Evolutionary conservation across 2,888 invertebrate species (phyloP).

Genomic region (Lepidocyrtinus sp.): DNA sequence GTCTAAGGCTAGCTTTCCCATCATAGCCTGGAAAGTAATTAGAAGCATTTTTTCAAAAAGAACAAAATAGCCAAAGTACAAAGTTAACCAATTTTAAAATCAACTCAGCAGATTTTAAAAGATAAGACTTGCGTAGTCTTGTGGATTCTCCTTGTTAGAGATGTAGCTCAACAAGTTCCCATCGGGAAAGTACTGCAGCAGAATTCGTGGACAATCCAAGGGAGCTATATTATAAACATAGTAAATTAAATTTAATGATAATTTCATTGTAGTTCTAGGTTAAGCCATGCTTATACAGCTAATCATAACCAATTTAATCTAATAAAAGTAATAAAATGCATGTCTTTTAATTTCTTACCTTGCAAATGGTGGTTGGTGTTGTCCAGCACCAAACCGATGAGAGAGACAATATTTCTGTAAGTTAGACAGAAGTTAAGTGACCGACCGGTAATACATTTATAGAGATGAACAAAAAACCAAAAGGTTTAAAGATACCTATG

Average conservation of each 20-base stretch:
- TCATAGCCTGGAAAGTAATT: constrained; percentile 29
- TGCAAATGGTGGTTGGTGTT: neutral
- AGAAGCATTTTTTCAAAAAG: neutral
- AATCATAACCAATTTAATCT: neutral
- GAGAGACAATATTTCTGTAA: constrained; percentile 36
- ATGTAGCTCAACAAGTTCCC: constrained; percentile 55
- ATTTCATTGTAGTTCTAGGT: neutral
- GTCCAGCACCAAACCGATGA: constrained; percentile 34
- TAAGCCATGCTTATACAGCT: neutral
- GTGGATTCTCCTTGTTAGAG: neutral
- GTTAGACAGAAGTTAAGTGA: too few relatives aligned
- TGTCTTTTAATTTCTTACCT: neutral
- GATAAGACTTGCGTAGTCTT: constrained; percentile 30
- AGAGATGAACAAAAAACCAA: too few relatives aligned
- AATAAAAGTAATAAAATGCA: constrained; percentile 2
- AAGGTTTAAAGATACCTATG: too few relatives aligned
- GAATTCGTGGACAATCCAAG: constrained; percentile 41
- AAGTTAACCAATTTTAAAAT: neutral
- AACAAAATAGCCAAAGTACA: neutral
- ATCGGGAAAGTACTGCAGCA: constrained; percentile 35
- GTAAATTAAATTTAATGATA: neutral
- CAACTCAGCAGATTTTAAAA: neutral
- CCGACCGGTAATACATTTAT: too few relatives aligned
- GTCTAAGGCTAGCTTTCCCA: constrained; percentile 52
- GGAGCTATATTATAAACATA: neutral